phyloP scores from a whole-genome alignment of 2,797 vertebrate genomes.

The Mus caroli region DNA sequence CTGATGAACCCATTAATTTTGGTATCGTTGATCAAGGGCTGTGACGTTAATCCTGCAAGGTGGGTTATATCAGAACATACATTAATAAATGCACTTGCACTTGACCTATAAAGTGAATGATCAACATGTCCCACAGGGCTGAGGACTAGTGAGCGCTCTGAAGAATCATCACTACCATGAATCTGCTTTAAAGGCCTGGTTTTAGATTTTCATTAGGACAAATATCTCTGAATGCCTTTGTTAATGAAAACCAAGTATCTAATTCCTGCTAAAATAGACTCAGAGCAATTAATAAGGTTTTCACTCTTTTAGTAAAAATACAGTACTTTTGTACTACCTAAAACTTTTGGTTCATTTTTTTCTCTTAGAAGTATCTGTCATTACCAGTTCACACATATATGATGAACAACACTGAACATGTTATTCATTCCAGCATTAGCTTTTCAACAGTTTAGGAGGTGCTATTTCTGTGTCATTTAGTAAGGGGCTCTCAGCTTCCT shows the following conservation, averaged over 20 bases:
- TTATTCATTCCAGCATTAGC: background rate
- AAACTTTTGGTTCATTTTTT: conserved; percentile 31
- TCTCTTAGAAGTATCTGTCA: conserved; percentile 58
- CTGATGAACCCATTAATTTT: conserved; percentile 84
- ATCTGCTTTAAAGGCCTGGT: conserved; percentile 83
- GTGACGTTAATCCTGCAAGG: conserved; percentile 83
- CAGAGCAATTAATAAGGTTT: conserved; percentile 81
- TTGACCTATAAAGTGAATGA: conserved; percentile 86
- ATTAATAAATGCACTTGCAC: conserved; percentile 84
- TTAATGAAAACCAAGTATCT: conserved; percentile 82
- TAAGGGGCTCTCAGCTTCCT: conserved; percentile 39
- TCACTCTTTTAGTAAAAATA: conserved; percentile 78
- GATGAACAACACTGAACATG: background rate
- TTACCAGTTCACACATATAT: conserved; percentile 60
- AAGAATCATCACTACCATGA: conserved; percentile 82
- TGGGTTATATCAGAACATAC: conserved; percentile 81
- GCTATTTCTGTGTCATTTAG: conserved; percentile 56
- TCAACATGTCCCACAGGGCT: conserved; percentile 80
- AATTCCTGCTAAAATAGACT: conserved; percentile 81
- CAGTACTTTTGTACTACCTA: conserved; percentile 70
- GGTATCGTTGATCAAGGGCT: conserved; percentile 84
- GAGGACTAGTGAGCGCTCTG: conserved; percentile 78
- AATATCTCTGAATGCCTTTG: conserved; percentile 79
- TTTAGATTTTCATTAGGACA: conserved; percentile 85
- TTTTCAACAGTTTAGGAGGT: conserved; percentile 37